Percentiles rank a stretch among this genome's conserved stretches.
Conservation (phyloP, 2,888 invertebrate species). For the Macropis europaea region DNA sequence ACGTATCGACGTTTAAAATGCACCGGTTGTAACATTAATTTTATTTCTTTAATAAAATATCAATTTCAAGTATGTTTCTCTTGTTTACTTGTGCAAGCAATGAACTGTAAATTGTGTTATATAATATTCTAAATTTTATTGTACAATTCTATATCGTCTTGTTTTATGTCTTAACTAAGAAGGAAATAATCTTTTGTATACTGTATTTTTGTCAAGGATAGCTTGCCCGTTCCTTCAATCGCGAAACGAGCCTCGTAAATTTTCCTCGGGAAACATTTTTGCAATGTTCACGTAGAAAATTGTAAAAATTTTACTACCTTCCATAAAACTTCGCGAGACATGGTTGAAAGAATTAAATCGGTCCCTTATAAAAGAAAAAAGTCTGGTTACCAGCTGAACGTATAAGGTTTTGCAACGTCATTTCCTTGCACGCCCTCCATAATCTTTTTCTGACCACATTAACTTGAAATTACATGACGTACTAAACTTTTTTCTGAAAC, state of each 20-base stretch:
- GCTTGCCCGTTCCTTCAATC: background rate
- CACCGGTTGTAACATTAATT: too few species aligned
- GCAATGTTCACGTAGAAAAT: background rate
- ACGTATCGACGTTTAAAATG: too few species aligned
- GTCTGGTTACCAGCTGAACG: background rate
- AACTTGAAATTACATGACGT: background rate
- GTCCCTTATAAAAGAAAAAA: background rate
- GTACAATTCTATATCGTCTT: too few species aligned
- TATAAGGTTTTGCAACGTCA: background rate
- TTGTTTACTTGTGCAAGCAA: too few species aligned
- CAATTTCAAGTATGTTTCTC: too few species aligned
- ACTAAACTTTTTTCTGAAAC: too few species aligned
- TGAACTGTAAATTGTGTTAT: too few species aligned
- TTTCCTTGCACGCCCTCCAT: background rate
- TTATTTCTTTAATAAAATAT: too few species aligned
- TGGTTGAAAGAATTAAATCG: slow-evolving; percentile 15
- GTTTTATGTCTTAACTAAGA: too few species aligned
- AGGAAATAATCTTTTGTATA: background rate
- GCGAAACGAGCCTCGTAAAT: background rate
- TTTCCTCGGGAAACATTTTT: background rate
- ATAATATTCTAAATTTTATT: too few species aligned
- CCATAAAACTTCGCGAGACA: slow-evolving; percentile 2
- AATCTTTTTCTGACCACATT: background rate
- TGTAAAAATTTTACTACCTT: slow-evolving; percentile 13
- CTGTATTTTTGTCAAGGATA: background rate